Evolutionary conservation across 2,113 vertebrate genomes (phyloP), one percentile per base, ranked within the genome.

Genomic region (Cynocephalus volans): DNA sequence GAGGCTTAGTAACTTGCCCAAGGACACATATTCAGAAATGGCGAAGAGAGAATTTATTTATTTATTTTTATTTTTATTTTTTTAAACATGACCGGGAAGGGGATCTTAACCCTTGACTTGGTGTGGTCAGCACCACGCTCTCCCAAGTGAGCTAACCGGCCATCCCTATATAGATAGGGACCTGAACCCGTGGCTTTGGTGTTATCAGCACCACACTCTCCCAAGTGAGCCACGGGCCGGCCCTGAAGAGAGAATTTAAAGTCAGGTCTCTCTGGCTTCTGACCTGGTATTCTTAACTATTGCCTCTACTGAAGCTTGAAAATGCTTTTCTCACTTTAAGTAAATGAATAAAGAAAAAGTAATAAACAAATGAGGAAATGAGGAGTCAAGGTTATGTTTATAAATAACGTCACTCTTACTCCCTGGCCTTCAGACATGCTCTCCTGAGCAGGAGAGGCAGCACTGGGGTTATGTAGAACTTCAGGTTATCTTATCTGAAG

Each of bases 241-340:
- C 41, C 41, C 41, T 41, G 41, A 41, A 41, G 41, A 41, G 41
- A 41, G 41, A 41, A 41, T 41, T 41, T 41, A 41, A 41, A 41
- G 41, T 41, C 41, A 41, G 41, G 41, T 41, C 41, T 41, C 41
- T 4, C 31, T 72, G 76, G 48, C 69, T 87, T 79, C 45, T 24
- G 21, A 41, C 24, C 33, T 92, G 67, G n/a, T 81, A 58, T 77
- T 77, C 72, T 93, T 95, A 96, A 85, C 70, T 10, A 45, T 18
- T 52, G 11, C 62, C 23, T 98, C 96, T 67, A 50, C 18, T 54
- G 33, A 94, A 82, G 65, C 33, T 89, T 84, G 79, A 69, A 73
- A 83, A 92, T 24, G 31, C 12, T 62, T 92, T 72, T 33, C 41
- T 77, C 56, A 19, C 67, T 58, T 96, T 33, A 54, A 93, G 82